Percentiles rank a stretch among this genome's conserved stretches.
phyloP scores from a whole-genome alignment of 2,888 invertebrate genomes.

The Pseudococcus jackbeardsleyi region DNA sequence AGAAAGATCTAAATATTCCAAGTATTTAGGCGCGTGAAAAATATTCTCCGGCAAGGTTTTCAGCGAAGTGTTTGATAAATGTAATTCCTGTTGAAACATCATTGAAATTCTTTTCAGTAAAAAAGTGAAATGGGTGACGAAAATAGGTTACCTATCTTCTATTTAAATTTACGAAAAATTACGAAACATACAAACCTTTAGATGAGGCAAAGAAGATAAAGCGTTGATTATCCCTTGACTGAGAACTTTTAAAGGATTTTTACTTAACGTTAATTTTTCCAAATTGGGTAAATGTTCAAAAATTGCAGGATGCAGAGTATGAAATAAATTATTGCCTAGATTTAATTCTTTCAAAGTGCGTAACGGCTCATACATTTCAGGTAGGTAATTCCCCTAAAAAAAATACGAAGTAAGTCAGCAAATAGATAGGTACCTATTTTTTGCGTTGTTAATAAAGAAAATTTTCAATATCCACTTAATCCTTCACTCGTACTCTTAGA shows the following conservation, averaged over 20 bases:
- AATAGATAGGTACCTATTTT: background rate
- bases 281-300: slow-evolving; percentile 82
- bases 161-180: background rate
- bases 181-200: slow-evolving; percentile 52
- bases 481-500: background rate
- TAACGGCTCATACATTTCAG: slow-evolving; percentile 76
- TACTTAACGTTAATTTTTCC: slow-evolving; percentile 78
- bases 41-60: slow-evolving; percentile 76
- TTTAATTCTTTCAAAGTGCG: slow-evolving; percentile 75
- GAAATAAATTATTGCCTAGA: slow-evolving; percentile 80
- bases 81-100: slow-evolving; percentile 73
- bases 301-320: slow-evolving; percentile 78
- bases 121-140: background rate
- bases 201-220: slow-evolving; percentile 74
- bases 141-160: background rate
- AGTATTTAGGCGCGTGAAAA: slow-evolving; percentile 77
- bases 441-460: no score
- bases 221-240: slow-evolving; percentile 77
- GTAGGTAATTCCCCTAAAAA: slow-evolving; percentile 75
- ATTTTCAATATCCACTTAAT: no score
- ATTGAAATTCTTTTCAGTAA: slow-evolving; percentile 46
- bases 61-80: slow-evolving; percentile 79
- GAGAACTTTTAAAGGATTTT: slow-evolving; percentile 81
- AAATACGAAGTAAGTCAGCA: background rate
- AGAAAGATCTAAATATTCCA: slow-evolving; percentile 78